Conservation (phyloP, 53 echinoderm and acorn worm genomes). For the Luidia sarsii region DNA sequence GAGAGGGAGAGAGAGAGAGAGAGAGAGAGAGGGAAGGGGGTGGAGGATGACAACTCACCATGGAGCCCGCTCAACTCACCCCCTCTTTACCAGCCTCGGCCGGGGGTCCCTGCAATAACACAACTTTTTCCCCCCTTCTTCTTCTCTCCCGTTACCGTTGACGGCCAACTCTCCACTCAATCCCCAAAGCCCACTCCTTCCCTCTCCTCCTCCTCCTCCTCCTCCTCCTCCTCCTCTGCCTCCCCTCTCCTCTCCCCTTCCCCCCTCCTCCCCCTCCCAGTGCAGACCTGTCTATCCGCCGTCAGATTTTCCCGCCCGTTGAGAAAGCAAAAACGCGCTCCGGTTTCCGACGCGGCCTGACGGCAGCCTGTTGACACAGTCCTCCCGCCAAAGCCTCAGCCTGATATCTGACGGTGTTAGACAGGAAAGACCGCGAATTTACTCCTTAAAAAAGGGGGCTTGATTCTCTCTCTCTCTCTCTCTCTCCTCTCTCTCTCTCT, state of each 20-base stretch:
- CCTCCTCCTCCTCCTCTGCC: too few relatives aligned
- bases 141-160: too few relatives aligned
- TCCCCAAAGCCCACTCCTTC: too few relatives aligned
- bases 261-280: constrained; percentile 10
- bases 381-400: constrained; percentile 17
- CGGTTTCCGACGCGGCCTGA: constrained; percentile 11
- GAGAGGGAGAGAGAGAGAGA: too few relatives aligned
- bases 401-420: constrained; percentile 35
- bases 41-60: too few relatives aligned
- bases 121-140: not conserved
- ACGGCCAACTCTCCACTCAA: too few relatives aligned
- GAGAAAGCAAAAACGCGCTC: constrained; percentile 29
- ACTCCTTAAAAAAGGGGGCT: constrained; percentile 1
- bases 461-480: not conserved
- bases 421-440: constrained; percentile 34
- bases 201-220: too few relatives aligned
- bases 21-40: too few relatives aligned
- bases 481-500: not conserved
- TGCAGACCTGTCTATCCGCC: constrained; percentile 31
- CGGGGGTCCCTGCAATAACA: too few relatives aligned
- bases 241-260: not conserved
- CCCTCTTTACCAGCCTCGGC: too few relatives aligned
- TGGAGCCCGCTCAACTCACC: too few relatives aligned
- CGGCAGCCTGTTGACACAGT: constrained; percentile 39
- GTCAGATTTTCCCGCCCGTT: constrained; percentile 35